Evolutionary conservation across 2,797 vertebrate species (phyloP).

Genomic region (Cygnus olor): DNA sequence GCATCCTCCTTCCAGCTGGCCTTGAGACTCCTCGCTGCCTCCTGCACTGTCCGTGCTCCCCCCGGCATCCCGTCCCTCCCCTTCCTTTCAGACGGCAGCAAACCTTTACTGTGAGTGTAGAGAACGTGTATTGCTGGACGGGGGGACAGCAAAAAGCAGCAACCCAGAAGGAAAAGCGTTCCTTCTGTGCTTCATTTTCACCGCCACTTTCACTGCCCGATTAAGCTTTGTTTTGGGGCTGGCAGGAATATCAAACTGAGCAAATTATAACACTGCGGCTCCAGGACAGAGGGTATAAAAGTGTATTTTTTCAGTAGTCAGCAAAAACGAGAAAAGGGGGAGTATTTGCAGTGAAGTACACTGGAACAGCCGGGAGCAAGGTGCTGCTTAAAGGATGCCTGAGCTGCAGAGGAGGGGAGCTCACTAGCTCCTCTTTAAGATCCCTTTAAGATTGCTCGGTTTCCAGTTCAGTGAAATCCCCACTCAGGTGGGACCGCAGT

Average conservation of each 20-base stretch:
- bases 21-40: neutral
- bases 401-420: neutral
- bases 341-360: neutral
- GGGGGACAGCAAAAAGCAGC: neutral
- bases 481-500: neutral
- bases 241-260: neutral
- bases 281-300: neutral
- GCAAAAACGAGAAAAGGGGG: neutral
- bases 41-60: neutral
- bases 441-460: neutral
- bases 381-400: neutral
- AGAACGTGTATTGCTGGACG: neutral
- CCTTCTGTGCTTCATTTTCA: neutral
- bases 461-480: neutral
- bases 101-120: neutral
- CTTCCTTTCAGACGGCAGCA: neutral
- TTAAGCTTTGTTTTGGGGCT: conserved; percentile 18
- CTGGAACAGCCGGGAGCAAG: fast-evolving
- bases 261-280: neutral
- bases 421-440: neutral
- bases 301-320: neutral
- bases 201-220: neutral
- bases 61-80: fast-evolving
- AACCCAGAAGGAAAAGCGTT: neutral
- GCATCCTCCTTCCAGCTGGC: neutral